Conservation (phyloP, 2,797 vertebrate genomes). For the Microtus obscurus region DNA sequence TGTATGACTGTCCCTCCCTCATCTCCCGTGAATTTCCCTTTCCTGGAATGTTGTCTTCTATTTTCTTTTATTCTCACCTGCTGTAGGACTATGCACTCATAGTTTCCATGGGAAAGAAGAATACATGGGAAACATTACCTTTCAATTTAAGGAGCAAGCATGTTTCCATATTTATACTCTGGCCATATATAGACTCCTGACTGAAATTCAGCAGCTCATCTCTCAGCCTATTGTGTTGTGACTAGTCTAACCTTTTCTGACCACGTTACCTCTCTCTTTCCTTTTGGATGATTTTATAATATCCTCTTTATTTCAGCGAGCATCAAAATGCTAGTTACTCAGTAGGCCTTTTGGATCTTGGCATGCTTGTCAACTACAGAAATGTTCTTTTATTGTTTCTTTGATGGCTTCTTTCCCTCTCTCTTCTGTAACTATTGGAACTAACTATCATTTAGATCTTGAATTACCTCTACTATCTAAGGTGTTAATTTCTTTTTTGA, state of each 20-base stretch:
- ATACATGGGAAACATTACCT: not conserved
- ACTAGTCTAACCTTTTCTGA: not conserved
- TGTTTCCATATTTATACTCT: constrained; percentile 40
- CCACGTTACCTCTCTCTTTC: not conserved
- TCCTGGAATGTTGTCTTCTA: not conserved
- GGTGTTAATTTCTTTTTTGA: not conserved
- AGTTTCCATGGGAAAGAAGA: constrained; percentile 23
- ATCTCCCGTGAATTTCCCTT: not conserved
- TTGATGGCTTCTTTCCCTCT: constrained; percentile 3
- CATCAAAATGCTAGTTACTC: constrained; percentile 5
- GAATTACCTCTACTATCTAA: not conserved
- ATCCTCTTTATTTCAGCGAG: constrained; percentile 15
- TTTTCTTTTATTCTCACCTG: not conserved
- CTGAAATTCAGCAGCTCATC: constrained; percentile 11
- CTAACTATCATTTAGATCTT: not conserved
- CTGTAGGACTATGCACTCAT: not conserved
- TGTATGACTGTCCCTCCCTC: not conserved
- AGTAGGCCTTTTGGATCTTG: not conserved
- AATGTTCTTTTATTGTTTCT: constrained; percentile 49
- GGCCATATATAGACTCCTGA: not conserved
- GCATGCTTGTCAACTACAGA: not conserved
- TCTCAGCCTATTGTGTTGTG: constrained; percentile 20
- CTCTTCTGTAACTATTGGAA: not conserved
- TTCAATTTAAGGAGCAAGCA: constrained; percentile 1
- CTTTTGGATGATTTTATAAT: not conserved